Evolutionary conservation across 2,888 invertebrate genomes (phyloP).

Genomic region (Parnassius mnemosyne): DNA sequence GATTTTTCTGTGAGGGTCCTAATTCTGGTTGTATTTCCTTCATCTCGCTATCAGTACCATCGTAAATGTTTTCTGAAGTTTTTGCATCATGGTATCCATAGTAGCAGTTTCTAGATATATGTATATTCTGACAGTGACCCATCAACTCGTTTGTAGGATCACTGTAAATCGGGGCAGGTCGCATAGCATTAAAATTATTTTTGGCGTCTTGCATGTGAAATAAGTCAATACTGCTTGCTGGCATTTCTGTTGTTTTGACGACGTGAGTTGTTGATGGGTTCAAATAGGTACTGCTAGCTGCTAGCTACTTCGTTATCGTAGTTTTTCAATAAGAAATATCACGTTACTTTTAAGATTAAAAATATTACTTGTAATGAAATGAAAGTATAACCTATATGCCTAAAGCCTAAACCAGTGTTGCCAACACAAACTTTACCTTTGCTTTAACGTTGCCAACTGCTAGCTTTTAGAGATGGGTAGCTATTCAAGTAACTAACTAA

Average conservation of each 20-base stretch:
- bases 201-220: conserved; percentile 67
- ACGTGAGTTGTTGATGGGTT: too few species aligned
- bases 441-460: too few species aligned
- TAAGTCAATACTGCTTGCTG: conserved; percentile 64
- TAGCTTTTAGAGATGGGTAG: too few species aligned
- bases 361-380: too few species aligned
- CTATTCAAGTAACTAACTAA: too few species aligned
- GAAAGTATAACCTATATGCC: too few species aligned
- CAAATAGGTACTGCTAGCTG: too few species aligned
- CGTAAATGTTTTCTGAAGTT: conserved; percentile 41
- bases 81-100: conserved; percentile 70
- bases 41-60: conserved; percentile 69
- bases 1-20: conserved; percentile 41
- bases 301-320: too few species aligned
- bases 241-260: conserved; percentile 48
- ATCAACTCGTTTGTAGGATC: conserved; percentile 55
- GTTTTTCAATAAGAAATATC: too few species aligned
- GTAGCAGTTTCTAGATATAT: conserved; percentile 76
- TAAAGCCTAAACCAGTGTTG: too few species aligned
- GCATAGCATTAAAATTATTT: conserved; percentile 71
- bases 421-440: too few species aligned
- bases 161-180: conserved; percentile 65
- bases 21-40: conserved; percentile 46
- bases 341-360: too few species aligned
- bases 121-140: conserved; percentile 69